Percentiles rank a stretch among this genome's conserved stretches.
Evolutionary conservation across 1,140 invertebrate species (phyloP).

Genomic region (Oedothorax gibbosus): DNA sequence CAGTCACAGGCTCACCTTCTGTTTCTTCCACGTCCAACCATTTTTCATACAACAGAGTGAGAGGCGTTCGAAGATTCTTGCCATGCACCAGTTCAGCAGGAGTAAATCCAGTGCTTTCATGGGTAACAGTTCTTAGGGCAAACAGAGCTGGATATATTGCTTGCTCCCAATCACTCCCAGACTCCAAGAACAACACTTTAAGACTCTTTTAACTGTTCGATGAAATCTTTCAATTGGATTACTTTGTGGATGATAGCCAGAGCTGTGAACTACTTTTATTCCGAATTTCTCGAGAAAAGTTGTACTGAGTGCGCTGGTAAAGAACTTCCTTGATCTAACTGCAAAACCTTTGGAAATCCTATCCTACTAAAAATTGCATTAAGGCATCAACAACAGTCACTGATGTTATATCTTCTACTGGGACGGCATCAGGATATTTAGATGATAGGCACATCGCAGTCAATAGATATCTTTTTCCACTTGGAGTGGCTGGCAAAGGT

Average conservation of each 20-base stretch:
- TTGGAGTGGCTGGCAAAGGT: not conserved
- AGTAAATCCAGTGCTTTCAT: not conserved
- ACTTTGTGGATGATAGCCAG: not conserved
- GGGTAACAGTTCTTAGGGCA: not conserved
- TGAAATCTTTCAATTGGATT: not conserved
- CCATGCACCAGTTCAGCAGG: not conserved
- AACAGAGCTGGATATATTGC: not conserved
- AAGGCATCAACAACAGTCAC: not conserved
- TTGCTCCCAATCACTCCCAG: not conserved
- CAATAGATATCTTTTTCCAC: not conserved
- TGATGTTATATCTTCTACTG: conserved; percentile 4
- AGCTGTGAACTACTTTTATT: not conserved
- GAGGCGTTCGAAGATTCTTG: not conserved
- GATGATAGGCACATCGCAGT: not conserved
- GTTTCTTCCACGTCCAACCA: not conserved
- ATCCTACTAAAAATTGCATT: not conserved
- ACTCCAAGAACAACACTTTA: not conserved
- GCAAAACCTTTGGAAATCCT: not conserved
- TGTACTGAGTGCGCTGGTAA: not conserved
- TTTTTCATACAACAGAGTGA: conserved; percentile 23
- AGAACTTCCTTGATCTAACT: not conserved
- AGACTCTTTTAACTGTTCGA: not conserved
- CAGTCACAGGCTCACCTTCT: not conserved
- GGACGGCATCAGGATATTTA: conserved; percentile 35
- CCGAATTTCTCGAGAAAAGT: not conserved